These are phyloP conservation scores for Enteromius viviparus DNA, from an alignment of 2,797 vertebrate species.

Conservation along the genomic window DNA sequence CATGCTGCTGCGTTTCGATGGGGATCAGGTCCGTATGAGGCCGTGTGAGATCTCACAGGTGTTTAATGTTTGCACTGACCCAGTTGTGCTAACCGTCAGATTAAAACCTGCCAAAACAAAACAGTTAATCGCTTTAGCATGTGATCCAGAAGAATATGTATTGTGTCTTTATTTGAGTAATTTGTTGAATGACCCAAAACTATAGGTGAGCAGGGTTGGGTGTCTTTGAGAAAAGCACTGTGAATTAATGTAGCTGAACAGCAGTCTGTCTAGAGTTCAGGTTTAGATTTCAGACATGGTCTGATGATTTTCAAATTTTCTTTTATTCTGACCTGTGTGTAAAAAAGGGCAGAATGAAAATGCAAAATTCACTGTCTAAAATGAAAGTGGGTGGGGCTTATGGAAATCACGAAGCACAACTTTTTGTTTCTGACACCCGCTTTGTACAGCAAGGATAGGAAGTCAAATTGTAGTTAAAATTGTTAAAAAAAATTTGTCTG, in stretches of 20 bases:
- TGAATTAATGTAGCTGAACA: slow-evolving; percentile 7
- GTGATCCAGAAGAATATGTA: background rate
- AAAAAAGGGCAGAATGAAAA: background rate
- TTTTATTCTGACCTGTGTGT: background rate
- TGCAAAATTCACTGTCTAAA: background rate
- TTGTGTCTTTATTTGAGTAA: background rate
- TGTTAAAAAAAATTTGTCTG: background rate
- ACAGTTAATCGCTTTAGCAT: slow-evolving; percentile 36
- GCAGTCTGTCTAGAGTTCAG: background rate
- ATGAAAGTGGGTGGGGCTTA: background rate
- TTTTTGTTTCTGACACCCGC: background rate
- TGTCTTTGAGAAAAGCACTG: background rate
- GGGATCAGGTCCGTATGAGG: slow-evolving; percentile 45
- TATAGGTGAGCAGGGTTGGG: background rate
- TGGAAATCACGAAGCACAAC: background rate
- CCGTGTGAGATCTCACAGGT: slow-evolving; percentile 75
- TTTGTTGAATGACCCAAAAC: background rate
- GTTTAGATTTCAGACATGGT: background rate
- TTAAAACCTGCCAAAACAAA: slow-evolving; percentile 60
- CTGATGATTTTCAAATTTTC: background rate
- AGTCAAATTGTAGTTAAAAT: background rate
- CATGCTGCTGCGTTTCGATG: background rate
- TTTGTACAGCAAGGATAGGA: background rate
- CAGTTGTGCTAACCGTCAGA: slow-evolving; percentile 50
- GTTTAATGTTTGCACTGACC: slow-evolving; percentile 68